Evolutionary conservation across 1,140 invertebrate genomes (phyloP).

Genomic region (Drosophila melanogaster): Release_6_plus_ISO1_MT NC_004354.4:17630001-17630500

Average conservation of each 20-base stretch:
- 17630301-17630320: neutral
- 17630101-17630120: slow-evolving; percentile 1
- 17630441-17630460: neutral
- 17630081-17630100: neutral
- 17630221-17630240: slow-evolving; percentile 15
- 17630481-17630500: neutral
- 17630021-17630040: no score
- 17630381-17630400: no score
- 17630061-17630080: slow-evolving; percentile 20
- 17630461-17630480: no score
- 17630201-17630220: neutral
- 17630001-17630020: no score
- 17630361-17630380: neutral
- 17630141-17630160: neutral
- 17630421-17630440: neutral
- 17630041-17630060: neutral
- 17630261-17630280: neutral
- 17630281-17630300: neutral
- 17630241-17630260: neutral
- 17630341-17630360: neutral
- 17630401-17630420: neutral
- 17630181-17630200: neutral
- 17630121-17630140: slow-evolving; percentile 13
- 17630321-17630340: neutral
- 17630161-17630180: neutral